Conservation (phyloP, 2,888 invertebrate species). For the Meiosimyza platycephala region DNA sequence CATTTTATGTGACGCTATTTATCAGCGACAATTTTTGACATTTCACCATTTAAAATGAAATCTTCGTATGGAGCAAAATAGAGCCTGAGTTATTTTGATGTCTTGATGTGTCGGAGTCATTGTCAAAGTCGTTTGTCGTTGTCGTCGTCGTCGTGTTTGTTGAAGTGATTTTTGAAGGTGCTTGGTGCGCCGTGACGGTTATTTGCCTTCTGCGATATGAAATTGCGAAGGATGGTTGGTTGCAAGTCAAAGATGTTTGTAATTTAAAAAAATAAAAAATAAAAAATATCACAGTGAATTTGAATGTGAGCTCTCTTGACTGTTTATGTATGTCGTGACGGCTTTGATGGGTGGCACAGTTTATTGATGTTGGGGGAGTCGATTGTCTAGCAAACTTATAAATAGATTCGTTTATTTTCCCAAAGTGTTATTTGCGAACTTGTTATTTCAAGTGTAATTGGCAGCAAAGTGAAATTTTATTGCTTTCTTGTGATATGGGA, state of each 20-base stretch:
- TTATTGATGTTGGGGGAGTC: not conserved
- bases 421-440: conserved; percentile 20
- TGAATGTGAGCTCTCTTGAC: not conserved
- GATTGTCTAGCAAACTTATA: not conserved
- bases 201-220: too few species aligned
- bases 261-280: too few species aligned
- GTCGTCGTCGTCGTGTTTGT: not conserved
- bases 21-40: conserved; percentile 19
- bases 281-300: not conserved
- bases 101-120: too few species aligned
- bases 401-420: conserved; percentile 12
- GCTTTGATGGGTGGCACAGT: not conserved
- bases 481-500: conserved; percentile 41
- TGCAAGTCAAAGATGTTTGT: not conserved
- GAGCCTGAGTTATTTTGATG: not conserved
- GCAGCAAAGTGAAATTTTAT: not conserved
- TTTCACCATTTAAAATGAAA: not conserved
- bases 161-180: too few species aligned
- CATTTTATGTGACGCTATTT: conserved; percentile 22
- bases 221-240: not conserved
- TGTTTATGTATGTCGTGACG: not conserved
- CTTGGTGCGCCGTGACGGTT: too few species aligned
- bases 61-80: not conserved
- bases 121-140: conserved; percentile 4
- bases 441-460: conserved; percentile 16